These are phyloP conservation scores for Sarcophaga peregrina DNA, from an alignment of 1,140 invertebrate genomes.

Conservation along the genomic window DNA sequence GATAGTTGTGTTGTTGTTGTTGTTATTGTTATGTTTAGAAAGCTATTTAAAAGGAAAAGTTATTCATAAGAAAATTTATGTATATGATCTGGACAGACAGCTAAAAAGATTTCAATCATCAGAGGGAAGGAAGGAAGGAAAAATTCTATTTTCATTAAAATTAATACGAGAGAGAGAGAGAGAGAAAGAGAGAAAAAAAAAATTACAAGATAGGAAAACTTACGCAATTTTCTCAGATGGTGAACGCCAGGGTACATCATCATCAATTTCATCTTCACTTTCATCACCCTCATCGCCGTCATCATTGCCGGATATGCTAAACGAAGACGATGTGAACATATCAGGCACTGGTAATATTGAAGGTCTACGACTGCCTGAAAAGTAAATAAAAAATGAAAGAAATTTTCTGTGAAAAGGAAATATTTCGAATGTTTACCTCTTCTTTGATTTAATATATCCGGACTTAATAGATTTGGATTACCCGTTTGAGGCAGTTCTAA, in stretches of 20 bases:
- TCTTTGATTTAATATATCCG: conserved; percentile 79
- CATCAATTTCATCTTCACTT: conserved; percentile 88
- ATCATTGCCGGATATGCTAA: conserved; percentile 79
- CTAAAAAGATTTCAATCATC: neutral
- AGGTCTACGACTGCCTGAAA: conserved; percentile 81
- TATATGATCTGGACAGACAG: neutral
- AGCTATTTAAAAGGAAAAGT: no score
- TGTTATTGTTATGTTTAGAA: no score
- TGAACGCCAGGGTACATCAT: conserved; percentile 88
- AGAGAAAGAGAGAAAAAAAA: neutral
- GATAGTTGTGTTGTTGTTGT: no score
- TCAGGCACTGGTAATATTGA: conserved; percentile 90
- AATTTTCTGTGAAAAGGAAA: neutral
- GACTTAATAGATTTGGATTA: conserved; percentile 85
- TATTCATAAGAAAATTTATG: no score
- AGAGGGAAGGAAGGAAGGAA: no score
- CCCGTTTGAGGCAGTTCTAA: conserved; percentile 79
- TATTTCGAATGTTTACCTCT: conserved; percentile 70
- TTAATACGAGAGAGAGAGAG: no score
- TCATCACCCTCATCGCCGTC: conserved; percentile 81
- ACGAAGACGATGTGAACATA: conserved; percentile 82
- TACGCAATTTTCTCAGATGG: conserved; percentile 91
- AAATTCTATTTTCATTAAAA: no score
- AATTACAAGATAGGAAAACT: conserved; percentile 65
- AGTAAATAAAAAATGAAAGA: neutral